Evolutionary conservation across 2,888 invertebrate species (phyloP).

Genomic region (Epirrita christyi): DNA sequence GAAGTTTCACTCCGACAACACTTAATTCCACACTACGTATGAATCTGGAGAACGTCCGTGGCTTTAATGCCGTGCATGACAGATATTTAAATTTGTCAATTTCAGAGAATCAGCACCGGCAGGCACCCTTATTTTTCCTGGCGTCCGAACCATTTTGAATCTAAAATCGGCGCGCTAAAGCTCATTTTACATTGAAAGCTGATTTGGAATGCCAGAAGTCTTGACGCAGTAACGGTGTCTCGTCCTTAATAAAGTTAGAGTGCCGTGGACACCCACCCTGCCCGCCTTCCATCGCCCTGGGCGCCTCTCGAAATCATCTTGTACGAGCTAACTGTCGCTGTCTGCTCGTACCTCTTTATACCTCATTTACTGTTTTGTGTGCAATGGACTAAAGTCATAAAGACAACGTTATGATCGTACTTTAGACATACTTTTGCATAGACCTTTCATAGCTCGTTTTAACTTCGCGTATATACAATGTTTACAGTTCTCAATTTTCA

Average conservation of each 20-base stretch:
- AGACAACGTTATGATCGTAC: conserved; percentile 40
- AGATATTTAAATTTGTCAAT: too few relatives aligned
- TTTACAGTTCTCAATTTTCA: not conserved
- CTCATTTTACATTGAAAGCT: conserved; percentile 3
- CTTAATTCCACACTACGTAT: not conserved
- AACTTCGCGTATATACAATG: conserved; percentile 1
- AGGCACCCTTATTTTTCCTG: not conserved
- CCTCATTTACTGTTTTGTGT: conserved; percentile 53
- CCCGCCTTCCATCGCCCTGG: conserved; percentile 59
- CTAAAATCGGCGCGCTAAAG: not conserved
- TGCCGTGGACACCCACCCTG: conserved; percentile 60
- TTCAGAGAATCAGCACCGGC: too few relatives aligned
- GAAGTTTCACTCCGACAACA: conserved; percentile 10
- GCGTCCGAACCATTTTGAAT: not conserved
- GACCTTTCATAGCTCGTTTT: not conserved
- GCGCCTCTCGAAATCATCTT: conserved; percentile 62
- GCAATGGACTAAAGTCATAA: conserved; percentile 49
- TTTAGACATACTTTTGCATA: not conserved
- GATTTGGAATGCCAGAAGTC: conserved; percentile 41
- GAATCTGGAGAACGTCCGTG: not conserved
- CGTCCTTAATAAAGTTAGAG: conserved; percentile 80
- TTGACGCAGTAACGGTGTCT: conserved; percentile 73
- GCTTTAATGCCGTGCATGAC: not conserved
- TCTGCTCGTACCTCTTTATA: conserved; percentile 50
- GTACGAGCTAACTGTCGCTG: conserved; percentile 63